Evolutionary conservation across 2,113 vertebrate species (phyloP).

Genomic region (Callorhinus ursinus): DNA sequence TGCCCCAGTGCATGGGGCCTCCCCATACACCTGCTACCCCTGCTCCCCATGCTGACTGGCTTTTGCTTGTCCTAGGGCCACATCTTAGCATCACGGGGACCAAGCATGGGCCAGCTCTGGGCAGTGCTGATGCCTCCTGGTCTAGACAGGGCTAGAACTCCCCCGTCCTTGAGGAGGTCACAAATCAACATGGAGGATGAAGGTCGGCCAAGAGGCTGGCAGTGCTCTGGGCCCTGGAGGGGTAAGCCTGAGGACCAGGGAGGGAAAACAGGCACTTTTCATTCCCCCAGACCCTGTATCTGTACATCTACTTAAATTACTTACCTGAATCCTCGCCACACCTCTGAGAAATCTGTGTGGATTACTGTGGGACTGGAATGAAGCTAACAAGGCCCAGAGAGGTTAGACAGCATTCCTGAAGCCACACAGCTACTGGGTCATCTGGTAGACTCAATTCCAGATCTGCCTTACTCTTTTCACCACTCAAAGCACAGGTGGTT

Average conservation of each 20-base stretch:
- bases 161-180: neutral
- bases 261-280: neutral
- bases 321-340: neutral
- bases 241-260: neutral
- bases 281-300: neutral
- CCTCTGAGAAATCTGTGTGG: neutral
- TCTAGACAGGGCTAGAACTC: neutral
- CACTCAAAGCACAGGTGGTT: neutral
- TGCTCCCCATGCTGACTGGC: neutral
- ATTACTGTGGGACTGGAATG: neutral
- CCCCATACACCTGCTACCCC: rapidly evolving
- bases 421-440: neutral
- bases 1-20: rapidly evolving
- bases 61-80: neutral
- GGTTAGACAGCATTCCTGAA: neutral
- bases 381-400: neutral
- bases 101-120: neutral
- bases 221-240: neutral
- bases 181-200: neutral
- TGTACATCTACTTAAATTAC: neutral
- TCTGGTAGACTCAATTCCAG: neutral
- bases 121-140: neutral
- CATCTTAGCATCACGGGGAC: neutral
- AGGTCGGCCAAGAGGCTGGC: neutral
- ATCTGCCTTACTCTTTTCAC: neutral